Evolutionary conservation across 2,888 invertebrate species (phyloP).

Genomic region (Cactoblastis cactorum): DNA sequence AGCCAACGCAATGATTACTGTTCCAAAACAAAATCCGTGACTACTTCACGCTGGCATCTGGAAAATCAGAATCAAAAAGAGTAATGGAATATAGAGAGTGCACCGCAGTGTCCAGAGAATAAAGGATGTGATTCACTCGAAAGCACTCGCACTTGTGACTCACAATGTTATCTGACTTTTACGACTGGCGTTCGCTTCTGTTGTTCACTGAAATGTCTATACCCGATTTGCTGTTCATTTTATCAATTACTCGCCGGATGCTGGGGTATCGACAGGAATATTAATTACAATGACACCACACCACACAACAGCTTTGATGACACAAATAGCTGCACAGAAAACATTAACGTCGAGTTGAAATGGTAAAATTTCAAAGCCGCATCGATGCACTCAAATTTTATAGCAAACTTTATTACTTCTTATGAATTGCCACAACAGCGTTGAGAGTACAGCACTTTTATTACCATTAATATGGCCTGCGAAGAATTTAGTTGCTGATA

Average conservation of each 20-base stretch:
- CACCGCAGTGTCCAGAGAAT: slow-evolving; percentile 40
- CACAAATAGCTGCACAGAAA: slow-evolving; percentile 19
- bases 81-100: slow-evolving; percentile 45
- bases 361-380: slow-evolving; percentile 19
- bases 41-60: slow-evolving; percentile 49
- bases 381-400: slow-evolving; percentile 28
- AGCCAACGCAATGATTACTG: slow-evolving; percentile 62
- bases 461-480: slow-evolving; percentile 25
- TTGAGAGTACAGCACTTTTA: slow-evolving; percentile 36
- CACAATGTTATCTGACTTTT: slow-evolving; percentile 60
- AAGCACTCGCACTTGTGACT: slow-evolving; percentile 54
- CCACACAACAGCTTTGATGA: slow-evolving; percentile 21
- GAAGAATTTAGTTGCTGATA: slow-evolving; percentile 35
- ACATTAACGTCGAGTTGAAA: slow-evolving; percentile 18
- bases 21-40: slow-evolving; percentile 53
- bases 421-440: slow-evolving; percentile 35
- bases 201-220: slow-evolving; percentile 39
- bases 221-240: slow-evolving; percentile 47
- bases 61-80: slow-evolving; percentile 56
- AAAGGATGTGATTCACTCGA: slow-evolving; percentile 60
- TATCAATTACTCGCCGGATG: slow-evolving; percentile 61
- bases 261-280: slow-evolving; percentile 42
- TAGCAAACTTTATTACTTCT: slow-evolving; percentile 35
- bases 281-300: slow-evolving; percentile 35
- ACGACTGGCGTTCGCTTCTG: slow-evolving; percentile 45